These are phyloP conservation scores for Cynaeus angustus DNA, from an alignment of 2,888 invertebrate species.

Conservation along the genomic window DNA sequence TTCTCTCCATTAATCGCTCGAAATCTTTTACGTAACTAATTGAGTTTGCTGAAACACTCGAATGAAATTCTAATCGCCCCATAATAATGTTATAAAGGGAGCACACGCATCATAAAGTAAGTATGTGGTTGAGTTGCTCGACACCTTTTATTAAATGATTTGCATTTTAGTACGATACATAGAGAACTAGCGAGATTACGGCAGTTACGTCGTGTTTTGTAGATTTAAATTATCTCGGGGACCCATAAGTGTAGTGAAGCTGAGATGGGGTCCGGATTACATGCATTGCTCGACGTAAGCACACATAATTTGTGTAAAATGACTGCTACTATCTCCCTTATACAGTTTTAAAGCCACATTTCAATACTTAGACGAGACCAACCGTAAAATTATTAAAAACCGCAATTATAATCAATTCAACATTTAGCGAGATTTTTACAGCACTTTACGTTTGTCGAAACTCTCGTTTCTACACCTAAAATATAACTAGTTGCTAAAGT, in stretches of 20 bases:
- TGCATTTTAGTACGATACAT: constrained; percentile 59
- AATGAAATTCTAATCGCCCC: constrained; percentile 50
- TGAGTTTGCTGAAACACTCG: constrained; percentile 18
- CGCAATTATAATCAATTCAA: too few relatives aligned
- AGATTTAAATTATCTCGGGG: constrained; percentile 58
- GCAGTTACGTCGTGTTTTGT: constrained; percentile 56
- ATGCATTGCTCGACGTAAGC: constrained; percentile 47
- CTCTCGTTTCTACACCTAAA: too few relatives aligned
- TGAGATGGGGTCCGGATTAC: constrained; percentile 52
- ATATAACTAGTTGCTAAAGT: constrained; percentile 45
- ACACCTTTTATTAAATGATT: constrained; percentile 62
- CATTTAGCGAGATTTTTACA: too few relatives aligned
- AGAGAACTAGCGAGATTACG: constrained; percentile 57
- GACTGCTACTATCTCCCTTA: constrained; percentile 43
- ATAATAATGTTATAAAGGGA: constrained; percentile 53
- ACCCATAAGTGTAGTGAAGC: constrained; percentile 54
- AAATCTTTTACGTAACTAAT: constrained; percentile 15
- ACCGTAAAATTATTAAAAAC: not conserved
- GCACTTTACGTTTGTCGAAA: too few relatives aligned
- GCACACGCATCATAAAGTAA: constrained; percentile 55
- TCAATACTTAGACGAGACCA: constrained; percentile 9
- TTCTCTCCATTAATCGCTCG: constrained; percentile 1
- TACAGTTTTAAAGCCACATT: constrained; percentile 22
- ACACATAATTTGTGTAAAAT: constrained; percentile 47
- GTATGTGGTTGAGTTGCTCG: constrained; percentile 54